Evolutionary conservation across 2,797 vertebrate species (phyloP).

Genomic region (Acanthurus tractus): DNA sequence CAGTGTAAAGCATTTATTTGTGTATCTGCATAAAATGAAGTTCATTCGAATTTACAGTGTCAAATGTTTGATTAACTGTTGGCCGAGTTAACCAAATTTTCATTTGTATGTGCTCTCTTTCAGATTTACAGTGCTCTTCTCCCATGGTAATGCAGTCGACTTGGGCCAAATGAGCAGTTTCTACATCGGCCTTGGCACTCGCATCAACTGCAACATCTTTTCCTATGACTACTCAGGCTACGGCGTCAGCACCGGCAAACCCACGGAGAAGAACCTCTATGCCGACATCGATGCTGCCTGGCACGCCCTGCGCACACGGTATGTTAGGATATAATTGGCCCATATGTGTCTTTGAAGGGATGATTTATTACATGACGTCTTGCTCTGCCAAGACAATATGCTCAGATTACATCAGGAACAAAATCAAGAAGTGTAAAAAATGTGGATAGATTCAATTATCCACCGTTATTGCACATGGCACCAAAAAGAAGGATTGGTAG

Average conservation of each 20-base stretch:
- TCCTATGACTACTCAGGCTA: conserved; percentile 98
- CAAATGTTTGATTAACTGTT: not conserved
- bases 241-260: conserved; percentile 91
- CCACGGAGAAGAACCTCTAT: conserved; percentile 96
- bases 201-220: conserved; percentile 97
- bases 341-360: conserved; percentile 12
- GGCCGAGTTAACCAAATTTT: not conserved
- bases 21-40: not conserved
- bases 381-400: not conserved
- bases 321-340: conserved; percentile 22
- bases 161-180: conserved; percentile 98
- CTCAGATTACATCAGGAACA: conserved; percentile 1
- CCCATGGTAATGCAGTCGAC: conserved; percentile 95
- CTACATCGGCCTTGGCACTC: conserved; percentile 94
- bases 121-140: conserved; percentile 96
- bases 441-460: conserved; percentile 1
- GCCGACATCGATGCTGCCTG: conserved; percentile 94
- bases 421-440: not conserved
- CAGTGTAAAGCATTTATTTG: not conserved
- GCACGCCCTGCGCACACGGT: conserved; percentile 94
- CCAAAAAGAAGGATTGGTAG: not conserved
- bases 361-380: conserved; percentile 17
- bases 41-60: not conserved
- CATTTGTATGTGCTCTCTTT: not conserved
- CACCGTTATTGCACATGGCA: not conserved